These are phyloP conservation scores for Triplophysa dalaica DNA, from an alignment of 2,113 vertebrate species.

Conservation along the genomic window DNA sequence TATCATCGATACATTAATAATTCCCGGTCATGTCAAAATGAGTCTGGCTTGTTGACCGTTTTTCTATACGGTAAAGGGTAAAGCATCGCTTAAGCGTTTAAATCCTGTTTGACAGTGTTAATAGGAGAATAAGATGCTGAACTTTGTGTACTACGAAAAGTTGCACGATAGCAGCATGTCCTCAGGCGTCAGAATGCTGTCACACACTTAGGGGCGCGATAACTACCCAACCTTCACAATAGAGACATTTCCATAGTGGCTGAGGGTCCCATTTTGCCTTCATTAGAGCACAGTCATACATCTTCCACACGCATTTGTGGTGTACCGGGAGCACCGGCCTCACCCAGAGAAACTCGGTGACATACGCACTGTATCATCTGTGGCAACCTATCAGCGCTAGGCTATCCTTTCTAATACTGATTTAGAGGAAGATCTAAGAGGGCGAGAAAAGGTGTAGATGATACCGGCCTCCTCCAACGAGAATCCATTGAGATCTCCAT, in stretches of 20 bases:
- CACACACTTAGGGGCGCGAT: constrained; percentile 65
- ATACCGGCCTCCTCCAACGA: constrained; percentile 57
- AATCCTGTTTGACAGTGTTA: constrained; percentile 25
- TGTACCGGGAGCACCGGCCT: constrained; percentile 56
- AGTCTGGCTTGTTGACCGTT: constrained; percentile 10
- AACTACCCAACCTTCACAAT: constrained; percentile 66
- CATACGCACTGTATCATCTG: constrained; percentile 72
- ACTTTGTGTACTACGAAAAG: constrained; percentile 36
- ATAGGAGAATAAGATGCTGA: constrained; percentile 17
- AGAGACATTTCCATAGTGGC: constrained; percentile 69
- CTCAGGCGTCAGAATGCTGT: constrained; percentile 59
- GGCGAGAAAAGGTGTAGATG: constrained; percentile 59
- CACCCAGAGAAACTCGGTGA: constrained; percentile 63
- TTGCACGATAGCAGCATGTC: constrained; percentile 36
- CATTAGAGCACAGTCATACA: constrained; percentile 72
- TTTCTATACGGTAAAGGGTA: constrained; percentile 13
- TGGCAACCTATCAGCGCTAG: constrained; percentile 71
- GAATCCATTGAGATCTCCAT: constrained; percentile 64
- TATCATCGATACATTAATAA: constrained; percentile 20
- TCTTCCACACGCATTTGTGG: constrained; percentile 66
- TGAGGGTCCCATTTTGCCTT: constrained; percentile 66
- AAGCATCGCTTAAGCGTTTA: background rate
- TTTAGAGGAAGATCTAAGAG: constrained; percentile 62
- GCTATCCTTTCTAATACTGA: constrained; percentile 72
- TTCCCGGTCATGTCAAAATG: background rate